Evolutionary conservation across 2,797 vertebrate genomes (phyloP), one percentile per base, ranked within the genome.

Genomic region (Garrulus glandarius): DNA sequence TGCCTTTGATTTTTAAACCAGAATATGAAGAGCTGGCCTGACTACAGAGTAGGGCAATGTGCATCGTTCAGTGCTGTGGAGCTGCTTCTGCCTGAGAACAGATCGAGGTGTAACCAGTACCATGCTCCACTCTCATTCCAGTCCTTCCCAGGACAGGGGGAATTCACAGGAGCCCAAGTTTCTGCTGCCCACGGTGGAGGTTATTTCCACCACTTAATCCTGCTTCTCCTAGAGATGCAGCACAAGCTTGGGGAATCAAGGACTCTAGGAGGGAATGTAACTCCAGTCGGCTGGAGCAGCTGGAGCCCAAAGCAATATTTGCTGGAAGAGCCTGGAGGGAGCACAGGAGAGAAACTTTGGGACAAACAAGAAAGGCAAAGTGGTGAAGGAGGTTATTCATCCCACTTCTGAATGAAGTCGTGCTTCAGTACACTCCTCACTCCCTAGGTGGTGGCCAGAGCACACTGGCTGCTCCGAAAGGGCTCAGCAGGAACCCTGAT

Each of bases 1-100:
- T 70, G 47, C 71, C 71, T 95, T 95, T 90, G 88, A 68, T 84
- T 93, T 94, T 86, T 56, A 72, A 80, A 84, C 67, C 84, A 64
- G 55, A 47, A 44, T 60, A 14, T 2, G 53, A 80, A 74, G 76
- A 84, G 61, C 69, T 94, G 87, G 65, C 60, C 57, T 71, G 61
- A 41, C 57, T 65, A 0, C 43, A 64, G 89, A 85, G 57, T 3
- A 29, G 87, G 82, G 57, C 68, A 89, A 18, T 19, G 7, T 3
- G 52, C 60, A 61, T 75, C 37, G 2, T 15, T 23, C 43, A 47
- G 88, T 2, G 37, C 86, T 64, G 68, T 16, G 68, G 63, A 49
- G 39, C 55, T 59, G 24, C 27, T 86, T 50, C 70, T 78, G 57
- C 74, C 59, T 18, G 17, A 17, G 15, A 18, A n/a, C 37, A 46